Evolutionary conservation across 2,888 invertebrate genomes (phyloP).

Genomic region (Spodoptera exigua): DNA sequence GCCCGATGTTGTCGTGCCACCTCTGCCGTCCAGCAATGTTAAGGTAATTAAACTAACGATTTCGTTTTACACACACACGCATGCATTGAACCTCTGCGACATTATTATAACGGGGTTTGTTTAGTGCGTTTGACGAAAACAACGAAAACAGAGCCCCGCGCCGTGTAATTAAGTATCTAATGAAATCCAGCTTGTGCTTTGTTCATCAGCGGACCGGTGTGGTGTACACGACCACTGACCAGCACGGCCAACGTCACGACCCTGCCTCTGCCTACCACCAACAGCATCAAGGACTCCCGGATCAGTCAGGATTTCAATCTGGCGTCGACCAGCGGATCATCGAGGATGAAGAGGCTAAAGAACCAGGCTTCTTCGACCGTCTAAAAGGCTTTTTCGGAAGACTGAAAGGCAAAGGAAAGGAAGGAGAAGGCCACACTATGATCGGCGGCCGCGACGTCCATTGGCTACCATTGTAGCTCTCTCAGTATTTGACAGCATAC

Average conservation of each 20-base stretch:
- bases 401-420: slow-evolving; percentile 66
- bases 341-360: slow-evolving; percentile 55
- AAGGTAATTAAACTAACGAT: slow-evolving; percentile 70
- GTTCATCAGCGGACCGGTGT: slow-evolving; percentile 82
- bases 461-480: slow-evolving; percentile 7
- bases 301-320: slow-evolving; percentile 31
- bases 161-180: slow-evolving; percentile 79
- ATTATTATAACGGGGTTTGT: slow-evolving; percentile 59
- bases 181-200: slow-evolving; percentile 87
- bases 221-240: slow-evolving; percentile 60
- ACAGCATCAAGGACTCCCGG: slow-evolving; percentile 29
- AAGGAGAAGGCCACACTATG: slow-evolving; percentile 62
- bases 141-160: slow-evolving; percentile 85
- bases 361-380: slow-evolving; percentile 68
- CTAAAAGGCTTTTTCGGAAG: slow-evolving; percentile 75
- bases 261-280: slow-evolving; percentile 43
- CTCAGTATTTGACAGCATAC: slow-evolving; percentile 23
- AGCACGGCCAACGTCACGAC: slow-evolving; percentile 27
- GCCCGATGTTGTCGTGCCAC: slow-evolving; percentile 79
- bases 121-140: slow-evolving; percentile 88
- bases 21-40: slow-evolving; percentile 77
- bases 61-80: not conserved
- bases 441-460: slow-evolving; percentile 43
- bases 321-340: slow-evolving; percentile 22
- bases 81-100: slow-evolving; percentile 61